Conservation (phyloP, 2,888 invertebrate species). For the Drosophila koepferae region DNA sequence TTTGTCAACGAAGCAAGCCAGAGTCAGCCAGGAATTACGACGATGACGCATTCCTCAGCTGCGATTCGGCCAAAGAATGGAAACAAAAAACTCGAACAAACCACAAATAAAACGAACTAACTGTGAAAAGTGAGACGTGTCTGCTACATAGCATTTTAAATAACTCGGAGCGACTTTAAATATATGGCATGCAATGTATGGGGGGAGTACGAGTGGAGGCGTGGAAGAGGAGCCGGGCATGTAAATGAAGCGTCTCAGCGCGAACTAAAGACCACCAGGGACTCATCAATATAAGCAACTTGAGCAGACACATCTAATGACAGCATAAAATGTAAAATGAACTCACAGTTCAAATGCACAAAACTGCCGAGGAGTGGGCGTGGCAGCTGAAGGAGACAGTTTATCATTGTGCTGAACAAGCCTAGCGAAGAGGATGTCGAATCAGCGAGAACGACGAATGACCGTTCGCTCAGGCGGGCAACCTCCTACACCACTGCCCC, state of each 20-base stretch:
- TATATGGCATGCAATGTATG: constrained; percentile 1
- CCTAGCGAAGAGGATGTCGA: constrained; percentile 59
- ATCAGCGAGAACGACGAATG: constrained; percentile 59
- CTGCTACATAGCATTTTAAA: constrained; percentile 28
- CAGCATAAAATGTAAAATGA: constrained; percentile 61
- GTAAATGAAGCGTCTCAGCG: constrained; percentile 40
- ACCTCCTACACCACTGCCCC: constrained; percentile 10
- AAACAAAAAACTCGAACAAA: constrained; percentile 2
- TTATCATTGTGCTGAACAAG: constrained; percentile 70
- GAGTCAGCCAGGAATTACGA: constrained; percentile 10
- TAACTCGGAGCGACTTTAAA: constrained; percentile 22
- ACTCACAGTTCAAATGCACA: constrained; percentile 40
- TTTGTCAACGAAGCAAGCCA: constrained; percentile 3
- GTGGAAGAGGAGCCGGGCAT: background rate
- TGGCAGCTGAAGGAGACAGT: constrained; percentile 45
- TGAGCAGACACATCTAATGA: constrained; percentile 54
- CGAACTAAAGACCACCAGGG: constrained; percentile 31
- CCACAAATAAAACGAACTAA: constrained; percentile 6
- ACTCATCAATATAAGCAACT: constrained; percentile 53
- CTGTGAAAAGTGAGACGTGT: constrained; percentile 31
- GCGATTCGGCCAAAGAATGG: constrained; percentile 39
- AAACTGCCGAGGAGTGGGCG: background rate
- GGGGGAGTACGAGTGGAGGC: background rate
- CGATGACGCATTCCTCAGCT: constrained; percentile 32
- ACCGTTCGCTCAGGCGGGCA: constrained; percentile 30